Base-by-base conservation (phyloP, 2,797 vertebrate species). In the Psittacula echo region DNA sequence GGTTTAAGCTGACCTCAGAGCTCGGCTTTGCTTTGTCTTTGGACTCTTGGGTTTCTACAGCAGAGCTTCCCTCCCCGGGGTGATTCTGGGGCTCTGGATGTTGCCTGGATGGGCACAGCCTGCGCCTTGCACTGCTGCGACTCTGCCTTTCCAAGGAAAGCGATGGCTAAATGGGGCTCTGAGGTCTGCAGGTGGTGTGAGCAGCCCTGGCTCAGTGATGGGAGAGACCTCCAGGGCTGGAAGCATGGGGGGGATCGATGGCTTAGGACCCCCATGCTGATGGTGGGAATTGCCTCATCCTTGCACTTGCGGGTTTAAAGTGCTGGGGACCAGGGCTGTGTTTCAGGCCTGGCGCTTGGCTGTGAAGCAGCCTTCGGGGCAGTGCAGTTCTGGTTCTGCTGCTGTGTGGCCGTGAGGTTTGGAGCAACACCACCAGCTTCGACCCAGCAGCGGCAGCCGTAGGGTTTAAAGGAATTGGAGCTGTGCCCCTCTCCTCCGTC, bases 171-270 rank as follows among this genome's bases (percentile, higher is more conserved):
- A 44, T 71, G 54, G 9, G 13, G 13, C 54, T 56, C 32, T 14
- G 54, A n/a, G 54, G 32, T n/a, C 13, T 56, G 54, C 30, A n/a
- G 53, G 7, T 9, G 8, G 30, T n/a, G 53, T n/a, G 53, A 54
- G 53, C 53, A 54, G 0, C 53, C 5, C 53, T 54, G 12, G 53
- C 30, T 20, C 19, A 21, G 30, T 13, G 9, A 6, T 23, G 44
- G 44, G 20, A 30, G 78, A n/a, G 56, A 44, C 42, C 4, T 2
- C 1, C 24, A 6, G 45, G 66, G 66, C 53, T 65, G 85, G 67
- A 39, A 29, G 6, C 32, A 3, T 0, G 0, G 30, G 30, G 14
- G 24, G 29, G 20, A 9, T 4, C 26, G 7, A 5, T 44, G 41
- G n/a, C 61, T 32, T 47, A 56, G 68, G 11, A n/a, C 48, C 21